Evolutionary conservation across 2,113 vertebrate species (phyloP).

Genomic region (Oreochromis niloticus): DNA sequence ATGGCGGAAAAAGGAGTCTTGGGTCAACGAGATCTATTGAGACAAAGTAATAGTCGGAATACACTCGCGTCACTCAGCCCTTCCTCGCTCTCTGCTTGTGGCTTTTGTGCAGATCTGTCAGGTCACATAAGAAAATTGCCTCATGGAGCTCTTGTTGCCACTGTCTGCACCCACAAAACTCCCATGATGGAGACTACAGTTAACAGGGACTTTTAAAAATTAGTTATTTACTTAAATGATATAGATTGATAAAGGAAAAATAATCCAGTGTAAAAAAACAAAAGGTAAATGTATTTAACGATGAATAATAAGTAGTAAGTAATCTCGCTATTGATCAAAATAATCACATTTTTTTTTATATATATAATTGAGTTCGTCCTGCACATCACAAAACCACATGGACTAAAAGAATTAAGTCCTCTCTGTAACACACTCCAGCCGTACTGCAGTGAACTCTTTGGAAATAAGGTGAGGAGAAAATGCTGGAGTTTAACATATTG

Average conservation of each 20-base stretch:
- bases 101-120: background rate
- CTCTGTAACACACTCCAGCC: background rate
- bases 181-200: background rate
- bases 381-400: background rate
- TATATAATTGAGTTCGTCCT: background rate
- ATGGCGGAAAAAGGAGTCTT: background rate
- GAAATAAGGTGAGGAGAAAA: background rate
- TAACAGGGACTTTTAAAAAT: background rate
- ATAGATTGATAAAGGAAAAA: background rate
- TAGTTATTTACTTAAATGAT: background rate
- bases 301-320: background rate
- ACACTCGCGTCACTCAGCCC: background rate
- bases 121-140: background rate
- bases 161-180: background rate
- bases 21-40: background rate
- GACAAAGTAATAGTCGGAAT: background rate
- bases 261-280: background rate
- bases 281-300: background rate
- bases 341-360: no score
- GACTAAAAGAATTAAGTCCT: constrained; percentile 25
- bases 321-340: background rate
- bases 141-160: background rate
- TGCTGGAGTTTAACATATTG: background rate
- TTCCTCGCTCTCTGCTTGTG: background rate
- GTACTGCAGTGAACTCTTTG: background rate